A percentile compares a stretch with the other conserved stretches of the same genome.
Conservation (phyloP, 1,140 invertebrate genomes). For the Drosophila albomicans region DNA sequence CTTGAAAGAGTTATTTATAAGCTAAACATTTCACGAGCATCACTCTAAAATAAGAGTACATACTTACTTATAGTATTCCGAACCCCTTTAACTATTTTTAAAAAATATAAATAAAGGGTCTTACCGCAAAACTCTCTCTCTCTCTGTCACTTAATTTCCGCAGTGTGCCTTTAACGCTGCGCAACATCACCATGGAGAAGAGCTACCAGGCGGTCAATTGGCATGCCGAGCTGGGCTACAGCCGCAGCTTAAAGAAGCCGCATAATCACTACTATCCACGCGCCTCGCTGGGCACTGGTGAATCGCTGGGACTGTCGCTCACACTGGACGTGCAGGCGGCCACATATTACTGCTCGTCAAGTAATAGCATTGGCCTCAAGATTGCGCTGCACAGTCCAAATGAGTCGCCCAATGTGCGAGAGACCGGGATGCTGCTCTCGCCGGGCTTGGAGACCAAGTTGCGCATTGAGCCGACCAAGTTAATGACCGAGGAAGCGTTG, state of each 20-base stretch:
- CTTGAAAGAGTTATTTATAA: too few species aligned
- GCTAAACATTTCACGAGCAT: too few species aligned
- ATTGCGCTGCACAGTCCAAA: slow-evolving; percentile 89
- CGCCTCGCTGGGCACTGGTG: slow-evolving; percentile 87
- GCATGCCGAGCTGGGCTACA: slow-evolving; percentile 90
- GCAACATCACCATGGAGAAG: slow-evolving; percentile 37
- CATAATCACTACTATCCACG: slow-evolving; percentile 86
- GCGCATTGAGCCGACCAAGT: slow-evolving; percentile 88
- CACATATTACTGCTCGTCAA: slow-evolving; percentile 92
- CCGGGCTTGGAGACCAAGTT: slow-evolving; percentile 89
- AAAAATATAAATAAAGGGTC: too few species aligned
- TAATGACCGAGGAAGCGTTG: slow-evolving; percentile 87
- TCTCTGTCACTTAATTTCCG: background rate
- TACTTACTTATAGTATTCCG: too few species aligned
- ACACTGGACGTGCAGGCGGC: slow-evolving; percentile 89
- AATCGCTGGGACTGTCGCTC: slow-evolving; percentile 89
- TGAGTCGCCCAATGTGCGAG: slow-evolving; percentile 91
- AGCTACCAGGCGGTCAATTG: slow-evolving; percentile 87
- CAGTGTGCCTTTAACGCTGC: slow-evolving; percentile 51
- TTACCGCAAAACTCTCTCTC: too few species aligned
- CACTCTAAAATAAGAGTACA: too few species aligned
- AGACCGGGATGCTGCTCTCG: slow-evolving; percentile 89
- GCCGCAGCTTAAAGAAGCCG: slow-evolving; percentile 80
- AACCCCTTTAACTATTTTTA: too few species aligned
- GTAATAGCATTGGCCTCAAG: slow-evolving; percentile 91